A percentile compares a stretch with the other conserved stretches of the same genome.
These are phyloP conservation scores for Enteromius trimaculatus DNA, from an alignment of 2,797 vertebrate genomes.

Conservation along the genomic window DNA sequence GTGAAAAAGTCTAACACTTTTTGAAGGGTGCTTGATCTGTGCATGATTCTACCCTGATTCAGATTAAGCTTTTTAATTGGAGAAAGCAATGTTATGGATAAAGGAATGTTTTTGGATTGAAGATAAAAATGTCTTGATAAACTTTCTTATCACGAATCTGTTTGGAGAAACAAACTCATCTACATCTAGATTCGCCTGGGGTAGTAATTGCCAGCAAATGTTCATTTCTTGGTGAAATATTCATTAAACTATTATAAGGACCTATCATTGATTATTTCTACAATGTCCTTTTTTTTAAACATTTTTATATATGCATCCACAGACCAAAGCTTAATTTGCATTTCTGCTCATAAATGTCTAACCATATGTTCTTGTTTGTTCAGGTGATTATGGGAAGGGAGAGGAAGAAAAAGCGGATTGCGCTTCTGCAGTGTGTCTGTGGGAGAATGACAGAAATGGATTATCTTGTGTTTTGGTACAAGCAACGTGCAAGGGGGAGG, in stretches of 20 bases:
- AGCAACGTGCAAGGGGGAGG: slow-evolving; percentile 27
- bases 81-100: no score
- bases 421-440: slow-evolving; percentile 1
- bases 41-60: no score
- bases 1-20: not conserved
- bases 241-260: not conserved
- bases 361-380: slow-evolving; percentile 31
- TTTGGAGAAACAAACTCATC: not conserved
- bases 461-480: slow-evolving; percentile 50
- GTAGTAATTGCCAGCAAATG: not conserved
- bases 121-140: no score
- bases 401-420: not conserved
- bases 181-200: not conserved
- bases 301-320: no score
- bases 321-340: no score
- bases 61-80: no score
- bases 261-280: not conserved
- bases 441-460: slow-evolving; percentile 49
- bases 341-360: slow-evolving; percentile 7
- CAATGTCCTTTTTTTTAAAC: not conserved
- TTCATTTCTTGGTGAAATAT: not conserved
- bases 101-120: no score
- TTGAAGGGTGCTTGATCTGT: no score
- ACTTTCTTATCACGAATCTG: not conserved
- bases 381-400: not conserved